Percentiles rank a stretch among this genome's conserved stretches.
These are phyloP conservation scores for Tapirus terrestris DNA, from an alignment of 2,113 vertebrate genomes.

Conservation along the genomic window DNA sequence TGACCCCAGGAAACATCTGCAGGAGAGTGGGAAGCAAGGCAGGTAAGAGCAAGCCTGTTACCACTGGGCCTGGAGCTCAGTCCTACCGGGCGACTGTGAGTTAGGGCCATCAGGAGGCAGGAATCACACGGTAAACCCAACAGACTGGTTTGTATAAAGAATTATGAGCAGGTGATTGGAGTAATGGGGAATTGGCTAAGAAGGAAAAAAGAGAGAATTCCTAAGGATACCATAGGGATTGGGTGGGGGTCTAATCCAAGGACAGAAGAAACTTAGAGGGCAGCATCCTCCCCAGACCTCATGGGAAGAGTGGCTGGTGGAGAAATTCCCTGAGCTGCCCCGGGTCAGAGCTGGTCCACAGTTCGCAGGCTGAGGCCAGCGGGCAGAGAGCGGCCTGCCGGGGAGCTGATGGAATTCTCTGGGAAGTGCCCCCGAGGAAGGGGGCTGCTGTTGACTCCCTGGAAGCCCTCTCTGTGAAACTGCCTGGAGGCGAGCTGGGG, in stretches of 20 bases:
- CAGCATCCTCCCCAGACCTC: not conserved
- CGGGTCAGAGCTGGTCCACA: not conserved
- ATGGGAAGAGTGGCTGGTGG: too few species aligned
- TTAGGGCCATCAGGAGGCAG: not conserved
- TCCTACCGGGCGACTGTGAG: not conserved
- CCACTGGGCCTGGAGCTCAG: not conserved
- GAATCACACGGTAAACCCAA: not conserved
- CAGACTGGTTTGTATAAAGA: not conserved
- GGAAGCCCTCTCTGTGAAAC: not conserved
- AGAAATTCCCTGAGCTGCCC: not conserved
- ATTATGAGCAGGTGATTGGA: not conserved
- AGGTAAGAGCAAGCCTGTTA: not conserved
- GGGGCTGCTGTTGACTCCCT: not conserved
- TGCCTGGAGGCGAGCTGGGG: not conserved
- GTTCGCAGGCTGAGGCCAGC: not conserved
- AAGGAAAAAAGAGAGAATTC: not conserved
- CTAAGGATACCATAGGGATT: not conserved
- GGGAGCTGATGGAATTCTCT: not conserved
- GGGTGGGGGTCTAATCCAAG: not conserved
- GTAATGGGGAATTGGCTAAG: not conserved
- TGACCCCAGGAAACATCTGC: not conserved
- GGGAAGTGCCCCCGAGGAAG: not conserved
- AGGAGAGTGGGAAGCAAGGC: not conserved
- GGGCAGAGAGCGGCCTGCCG: not conserved
- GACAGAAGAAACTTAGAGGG: not conserved